Base-by-base conservation (phyloP, 2,113 vertebrate genomes). In the Neogale vison region DNA sequence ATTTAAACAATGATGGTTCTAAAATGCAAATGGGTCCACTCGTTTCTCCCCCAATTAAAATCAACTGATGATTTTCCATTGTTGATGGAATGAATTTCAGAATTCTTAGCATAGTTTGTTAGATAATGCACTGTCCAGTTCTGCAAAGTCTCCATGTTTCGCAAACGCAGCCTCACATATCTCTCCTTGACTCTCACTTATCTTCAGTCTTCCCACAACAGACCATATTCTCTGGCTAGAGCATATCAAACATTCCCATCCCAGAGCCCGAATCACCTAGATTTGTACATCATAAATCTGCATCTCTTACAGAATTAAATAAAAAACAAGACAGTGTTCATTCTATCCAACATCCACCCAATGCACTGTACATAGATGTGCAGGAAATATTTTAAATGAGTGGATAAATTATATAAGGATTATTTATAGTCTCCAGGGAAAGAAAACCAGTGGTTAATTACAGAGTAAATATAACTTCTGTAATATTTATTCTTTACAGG, bases 341-440 rank as follows among this genome's bases (percentile, higher is more conserved):
- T 88, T 0, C 29, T n/a, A 29, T 39, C 23, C 1, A 76, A 11
- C 11, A 90, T 7, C 15, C 72, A 4, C 0, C 6, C 9, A 4
- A 84, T 15, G 11, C 0, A 34, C 39, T 67, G 47, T 82, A 8
- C 39, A 6, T 3, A 71, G 29, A 83, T 11, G 12, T 63, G 4
- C 36, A 92, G 6, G 11, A 90, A 92, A 69, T 79, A 74, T 61
- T 97, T 95, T 92, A 29, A 88, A 76, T 47, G 15, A 88, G 67
- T 42, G 21, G 29, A 80, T 83, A 8, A 88, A 26, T 45, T 93
- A 76, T 45, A 76, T 90, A 82, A 77, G 39, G 11, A 67, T 1
- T 69, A 59, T 3, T n/a, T 95, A 67, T 1, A 91, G 36, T 34
- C 15, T 86, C 20, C 29, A 88, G 0, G 34, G 12, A 29, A 85